Evolutionary conservation across 2,113 vertebrate genomes (phyloP).

Genomic region (Nothocercus nigrocapillus): DNA sequence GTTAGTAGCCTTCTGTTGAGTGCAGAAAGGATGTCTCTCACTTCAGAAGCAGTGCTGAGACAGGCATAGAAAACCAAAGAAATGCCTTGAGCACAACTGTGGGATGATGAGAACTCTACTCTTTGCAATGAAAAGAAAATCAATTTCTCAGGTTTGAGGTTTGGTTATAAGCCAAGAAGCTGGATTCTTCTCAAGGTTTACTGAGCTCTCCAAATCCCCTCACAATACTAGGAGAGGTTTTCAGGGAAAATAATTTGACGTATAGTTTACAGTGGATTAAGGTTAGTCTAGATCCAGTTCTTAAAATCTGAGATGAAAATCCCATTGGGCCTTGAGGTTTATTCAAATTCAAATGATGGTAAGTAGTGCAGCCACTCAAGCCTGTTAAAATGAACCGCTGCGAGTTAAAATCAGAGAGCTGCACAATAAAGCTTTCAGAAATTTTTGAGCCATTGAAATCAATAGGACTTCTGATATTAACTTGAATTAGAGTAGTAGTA

Average conservation of each 20-base stretch:
- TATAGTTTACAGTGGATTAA: slow-evolving; percentile 43
- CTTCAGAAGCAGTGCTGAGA: not conserved
- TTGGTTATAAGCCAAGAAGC: slow-evolving; percentile 54
- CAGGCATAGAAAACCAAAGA: not conserved
- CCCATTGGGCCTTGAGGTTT: slow-evolving; percentile 34
- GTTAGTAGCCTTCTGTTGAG: not conserved
- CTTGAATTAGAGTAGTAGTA: not conserved
- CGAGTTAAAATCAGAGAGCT: not conserved
- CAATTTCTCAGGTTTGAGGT: slow-evolving; percentile 47
- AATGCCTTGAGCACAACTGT: not conserved
- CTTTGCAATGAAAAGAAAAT: slow-evolving; percentile 40
- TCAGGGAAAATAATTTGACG: slow-evolving; percentile 14
- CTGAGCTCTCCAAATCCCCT: slow-evolving; percentile 59
- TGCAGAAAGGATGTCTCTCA: not conserved
- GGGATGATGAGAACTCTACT: not conserved
- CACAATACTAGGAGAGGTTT: slow-evolving; percentile 17
- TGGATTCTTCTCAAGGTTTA: slow-evolving; percentile 39
- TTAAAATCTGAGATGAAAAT: slow-evolving; percentile 34
- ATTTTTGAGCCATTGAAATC: not conserved
- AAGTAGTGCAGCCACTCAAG: not conserved
- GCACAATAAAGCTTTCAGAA: not conserved
- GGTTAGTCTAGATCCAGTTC: slow-evolving; percentile 22
- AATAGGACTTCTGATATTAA: not conserved
- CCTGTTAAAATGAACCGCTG: slow-evolving; percentile 14
- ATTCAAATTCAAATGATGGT: slow-evolving; percentile 49